Percentiles rank a stretch among this genome's conserved stretches.
Conservation (phyloP, 2,797 vertebrate genomes). For the Tenualosa ilisha region DNA sequence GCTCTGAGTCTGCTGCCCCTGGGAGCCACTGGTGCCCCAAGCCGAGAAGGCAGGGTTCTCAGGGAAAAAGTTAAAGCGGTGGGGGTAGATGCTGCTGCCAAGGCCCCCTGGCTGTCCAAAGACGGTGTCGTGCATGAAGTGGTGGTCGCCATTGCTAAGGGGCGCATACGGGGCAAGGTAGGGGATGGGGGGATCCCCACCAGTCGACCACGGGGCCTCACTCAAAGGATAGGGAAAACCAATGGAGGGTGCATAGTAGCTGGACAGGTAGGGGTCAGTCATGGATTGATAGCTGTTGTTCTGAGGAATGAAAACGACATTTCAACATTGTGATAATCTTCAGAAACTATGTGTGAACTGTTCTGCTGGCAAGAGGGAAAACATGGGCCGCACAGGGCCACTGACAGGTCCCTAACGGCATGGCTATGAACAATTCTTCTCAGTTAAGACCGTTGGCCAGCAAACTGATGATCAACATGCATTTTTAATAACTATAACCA, state of each 20-base stretch:
- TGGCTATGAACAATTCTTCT: not conserved
- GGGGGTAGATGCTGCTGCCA: constrained; percentile 92
- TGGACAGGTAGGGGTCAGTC: constrained; percentile 97
- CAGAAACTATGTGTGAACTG: not conserved
- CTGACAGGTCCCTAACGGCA: not conserved
- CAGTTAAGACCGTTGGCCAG: not conserved
- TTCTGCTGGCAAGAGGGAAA: not conserved
- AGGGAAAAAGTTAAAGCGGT: constrained; percentile 97
- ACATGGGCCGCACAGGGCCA: not conserved
- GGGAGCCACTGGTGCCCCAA: constrained; percentile 94
- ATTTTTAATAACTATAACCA: not conserved
- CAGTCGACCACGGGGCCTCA: constrained; percentile 98
- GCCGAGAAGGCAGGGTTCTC: constrained; percentile 97
- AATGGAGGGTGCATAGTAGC: constrained; percentile 97
- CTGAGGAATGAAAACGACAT: constrained; percentile 61
- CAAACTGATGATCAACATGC: not conserved
- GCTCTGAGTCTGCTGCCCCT: constrained; percentile 96
- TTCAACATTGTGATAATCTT: not conserved
- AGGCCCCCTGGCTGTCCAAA: constrained; percentile 95
- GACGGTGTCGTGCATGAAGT: constrained; percentile 97
- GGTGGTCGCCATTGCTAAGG: constrained; percentile 97
- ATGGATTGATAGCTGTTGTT: constrained; percentile 98
- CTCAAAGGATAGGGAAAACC: constrained; percentile 96
- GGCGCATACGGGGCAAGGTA: constrained; percentile 98
- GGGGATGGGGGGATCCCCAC: constrained; percentile 95